phyloP scores from a whole-genome alignment of 2,113 vertebrate species.

The Pomatorhinus ruficollis region DNA sequence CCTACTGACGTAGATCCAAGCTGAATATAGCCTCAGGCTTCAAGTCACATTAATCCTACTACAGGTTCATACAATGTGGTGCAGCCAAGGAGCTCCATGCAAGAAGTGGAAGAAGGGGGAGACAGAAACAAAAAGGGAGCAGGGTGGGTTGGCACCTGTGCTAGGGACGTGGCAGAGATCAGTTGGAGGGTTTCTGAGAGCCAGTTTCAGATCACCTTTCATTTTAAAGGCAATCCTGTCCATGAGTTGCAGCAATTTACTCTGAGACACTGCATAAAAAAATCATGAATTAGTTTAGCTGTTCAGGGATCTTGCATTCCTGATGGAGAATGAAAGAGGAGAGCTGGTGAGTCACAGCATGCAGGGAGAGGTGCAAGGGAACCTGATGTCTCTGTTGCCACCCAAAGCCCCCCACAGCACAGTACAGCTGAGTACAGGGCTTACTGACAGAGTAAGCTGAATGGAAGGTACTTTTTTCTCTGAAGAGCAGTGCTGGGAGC shows the following conservation, averaged over 20 bases:
- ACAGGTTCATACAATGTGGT: neutral
- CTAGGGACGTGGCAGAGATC: neutral
- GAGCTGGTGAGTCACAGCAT: neutral
- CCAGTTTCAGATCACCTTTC: neutral
- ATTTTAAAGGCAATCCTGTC: neutral
- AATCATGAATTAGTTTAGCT: neutral
- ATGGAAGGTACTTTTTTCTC: neutral
- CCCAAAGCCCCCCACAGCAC: neutral
- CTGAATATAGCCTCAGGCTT: neutral
- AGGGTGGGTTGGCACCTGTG: rapidly evolving
- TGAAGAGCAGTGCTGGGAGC: neutral
- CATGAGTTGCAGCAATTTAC: neutral
- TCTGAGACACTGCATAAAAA: neutral
- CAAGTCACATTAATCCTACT: neutral
- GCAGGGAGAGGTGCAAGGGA: rapidly evolving
- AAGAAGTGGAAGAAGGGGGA: neutral
- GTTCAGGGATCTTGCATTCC: neutral
- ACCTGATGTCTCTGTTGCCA: neutral
- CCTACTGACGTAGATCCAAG: neutral
- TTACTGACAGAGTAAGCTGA: neutral
- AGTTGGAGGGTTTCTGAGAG: neutral
- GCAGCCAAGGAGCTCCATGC: neutral
- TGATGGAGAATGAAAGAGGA: neutral
- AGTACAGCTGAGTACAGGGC: neutral
- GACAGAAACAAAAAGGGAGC: neutral